Evolutionary conservation across 1,140 invertebrate genomes (phyloP), one percentile per base, ranked within the genome.

Genomic region (Chironomus striatipennis): DNA sequence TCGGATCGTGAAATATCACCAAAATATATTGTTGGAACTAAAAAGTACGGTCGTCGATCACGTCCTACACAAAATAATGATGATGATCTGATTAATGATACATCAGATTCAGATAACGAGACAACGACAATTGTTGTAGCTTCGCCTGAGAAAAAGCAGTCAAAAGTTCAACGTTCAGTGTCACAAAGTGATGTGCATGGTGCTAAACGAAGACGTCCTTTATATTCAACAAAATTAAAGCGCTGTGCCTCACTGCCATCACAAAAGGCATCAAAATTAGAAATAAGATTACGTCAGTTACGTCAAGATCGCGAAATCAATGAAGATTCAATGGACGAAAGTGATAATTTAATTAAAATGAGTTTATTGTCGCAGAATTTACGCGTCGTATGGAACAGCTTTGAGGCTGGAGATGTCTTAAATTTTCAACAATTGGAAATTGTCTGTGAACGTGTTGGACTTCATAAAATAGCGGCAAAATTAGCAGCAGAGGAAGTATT

Each of bases 31-130:
- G 88, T 89, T 75, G 90, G 90, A 1, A 86, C 88, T n/a, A 92
- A 92, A 79, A 91, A 90, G 79, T 92, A 93, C 82, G 91, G 91
- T 0, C 83, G 91, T 1, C 83, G 90, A 7, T 90, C 90, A 0
- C 82, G 88, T 47, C 89, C 65, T 70, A 21, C 89, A 12, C 80
- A 81, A 73, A 79, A 9, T 76, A 80, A 47, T 79, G 81, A 73
- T 79, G 81, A 73, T 78, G 79, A 74, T 57, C 67, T 73, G 78
- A 81, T 73, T 65, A 21, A 70, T 17, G 20, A 70, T 1, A 70
- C 76, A 42, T 80, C 79, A 1, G 77, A 79, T 1, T 80, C 81
- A 21, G 79, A 83, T 74, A 81, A 82, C 6, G 81, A 81, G 24
- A 34, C 24, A 34, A 34, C 24, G 5, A 34, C 24, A 73, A 34